These are phyloP conservation scores for Nemopilema nomurai DNA, from an alignment of 30 jellyfish, hydroid and myxozoan species.

Conservation along the genomic window DNA sequence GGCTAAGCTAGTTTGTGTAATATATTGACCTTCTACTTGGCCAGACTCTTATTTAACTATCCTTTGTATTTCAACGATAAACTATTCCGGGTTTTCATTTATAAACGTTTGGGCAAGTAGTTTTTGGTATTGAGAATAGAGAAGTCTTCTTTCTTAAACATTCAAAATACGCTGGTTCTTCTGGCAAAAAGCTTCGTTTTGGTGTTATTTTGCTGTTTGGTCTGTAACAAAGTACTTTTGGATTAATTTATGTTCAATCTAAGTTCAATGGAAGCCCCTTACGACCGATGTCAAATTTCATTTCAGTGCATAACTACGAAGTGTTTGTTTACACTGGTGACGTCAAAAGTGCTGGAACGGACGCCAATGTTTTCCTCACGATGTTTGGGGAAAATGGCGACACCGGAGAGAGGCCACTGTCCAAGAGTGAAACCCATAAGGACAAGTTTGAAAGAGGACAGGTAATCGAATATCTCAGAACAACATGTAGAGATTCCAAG, in stretches of 20 bases:
- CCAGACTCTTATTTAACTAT: neutral
- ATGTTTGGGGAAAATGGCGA: slow-evolving; percentile 98
- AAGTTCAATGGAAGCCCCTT: too few species aligned
- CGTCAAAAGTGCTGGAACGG: slow-evolving; percentile 90
- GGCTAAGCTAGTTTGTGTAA: neutral
- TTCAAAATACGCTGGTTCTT: too few species aligned
- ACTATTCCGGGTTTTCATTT: neutral
- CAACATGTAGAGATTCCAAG: too few species aligned
- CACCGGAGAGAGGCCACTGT: slow-evolving; percentile 92
- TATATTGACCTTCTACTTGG: neutral
- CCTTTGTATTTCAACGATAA: neutral
- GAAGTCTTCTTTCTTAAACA: too few species aligned
- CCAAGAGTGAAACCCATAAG: slow-evolving; percentile 86
- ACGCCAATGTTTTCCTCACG: slow-evolving; percentile 93
- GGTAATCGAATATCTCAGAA: too few species aligned
- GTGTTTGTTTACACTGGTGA: slow-evolving; percentile 95
- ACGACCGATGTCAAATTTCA: neutral
- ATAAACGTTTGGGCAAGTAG: too few species aligned
- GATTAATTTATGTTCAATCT: too few species aligned
- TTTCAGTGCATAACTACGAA: slow-evolving; percentile 88
- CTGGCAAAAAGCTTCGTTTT: too few species aligned
- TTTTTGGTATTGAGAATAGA: too few species aligned
- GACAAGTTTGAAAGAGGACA: slow-evolving; percentile 92
- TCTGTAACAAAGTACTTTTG: too few species aligned
- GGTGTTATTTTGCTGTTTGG: too few species aligned